Evolutionary conservation across 1,140 invertebrate species (phyloP).

Genomic region (Muscidifurax raptorellus): DNA sequence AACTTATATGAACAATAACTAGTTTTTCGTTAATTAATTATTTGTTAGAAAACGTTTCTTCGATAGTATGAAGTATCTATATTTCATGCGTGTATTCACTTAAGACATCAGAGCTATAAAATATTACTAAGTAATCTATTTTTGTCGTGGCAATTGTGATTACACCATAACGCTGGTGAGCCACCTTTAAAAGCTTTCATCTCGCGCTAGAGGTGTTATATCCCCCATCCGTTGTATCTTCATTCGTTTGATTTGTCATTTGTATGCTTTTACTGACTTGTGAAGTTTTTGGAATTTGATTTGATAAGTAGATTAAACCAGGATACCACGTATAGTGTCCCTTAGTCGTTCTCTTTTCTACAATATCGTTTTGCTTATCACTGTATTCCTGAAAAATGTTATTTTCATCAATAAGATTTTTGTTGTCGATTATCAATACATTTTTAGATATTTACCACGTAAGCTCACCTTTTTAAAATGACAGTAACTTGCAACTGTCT

Average conservation of each 20-base stretch:
- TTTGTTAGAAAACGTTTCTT: no score
- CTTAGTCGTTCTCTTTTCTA: conserved; percentile 39
- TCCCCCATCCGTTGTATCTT: conserved; percentile 63
- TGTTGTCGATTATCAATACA: background rate
- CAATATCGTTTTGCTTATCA: background rate
- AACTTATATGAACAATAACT: no score
- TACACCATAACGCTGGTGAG: no score
- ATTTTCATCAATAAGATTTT: background rate
- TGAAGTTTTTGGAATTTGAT: conserved; percentile 54
- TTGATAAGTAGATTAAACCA: conserved; percentile 59
- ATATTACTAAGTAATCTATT: no score
- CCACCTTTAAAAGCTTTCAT: conserved; percentile 55
- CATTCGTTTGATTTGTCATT: conserved; percentile 23
- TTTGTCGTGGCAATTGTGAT: no score
- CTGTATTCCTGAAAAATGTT: conserved; percentile 54
- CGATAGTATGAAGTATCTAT: no score
- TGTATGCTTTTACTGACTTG: conserved; percentile 53
- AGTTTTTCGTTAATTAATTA: no score
- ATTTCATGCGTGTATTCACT: no score
- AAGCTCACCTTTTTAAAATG: conserved; percentile 38
- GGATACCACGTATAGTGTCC: conserved; percentile 60
- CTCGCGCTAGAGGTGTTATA: conserved; percentile 67
- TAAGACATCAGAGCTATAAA: no score
- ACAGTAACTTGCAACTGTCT: conserved; percentile 28
- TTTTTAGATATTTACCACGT: background rate